Conservation (phyloP, 2,888 invertebrate genomes). For the Ormyrus pomaceus region DNA sequence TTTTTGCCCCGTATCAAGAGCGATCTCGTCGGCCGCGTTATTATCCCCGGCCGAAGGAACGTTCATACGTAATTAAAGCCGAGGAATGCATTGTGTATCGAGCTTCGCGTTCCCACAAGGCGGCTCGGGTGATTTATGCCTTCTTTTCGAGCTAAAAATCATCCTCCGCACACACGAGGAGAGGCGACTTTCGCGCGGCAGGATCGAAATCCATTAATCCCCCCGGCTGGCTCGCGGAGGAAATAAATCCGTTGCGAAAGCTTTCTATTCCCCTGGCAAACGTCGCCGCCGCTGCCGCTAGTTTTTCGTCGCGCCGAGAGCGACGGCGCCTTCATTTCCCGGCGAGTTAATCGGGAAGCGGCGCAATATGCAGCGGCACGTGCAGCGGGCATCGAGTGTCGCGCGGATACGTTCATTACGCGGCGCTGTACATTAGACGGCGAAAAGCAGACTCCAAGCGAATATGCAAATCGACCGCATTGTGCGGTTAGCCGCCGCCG, state of each 20-base stretch:
- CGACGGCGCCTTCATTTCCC: slow-evolving; percentile 8
- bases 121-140: slow-evolving; percentile 21
- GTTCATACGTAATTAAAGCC: slow-evolving; percentile 45
- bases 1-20: slow-evolving; percentile 1
- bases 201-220: not conserved
- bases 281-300: no score
- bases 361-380: slow-evolving; percentile 42
- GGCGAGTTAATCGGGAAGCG: slow-evolving; percentile 36
- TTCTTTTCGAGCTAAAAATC: not conserved
- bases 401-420: not conserved
- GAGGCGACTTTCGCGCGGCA: not conserved
- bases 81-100: slow-evolving; percentile 31
- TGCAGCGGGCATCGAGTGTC: not conserved
- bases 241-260: not conserved
- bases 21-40: slow-evolving; percentile 10
- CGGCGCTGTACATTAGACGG: not conserved
- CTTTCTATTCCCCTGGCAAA: no score
- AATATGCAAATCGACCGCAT: slow-evolving; percentile 45
- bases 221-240: not conserved
- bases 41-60: slow-evolving; percentile 13
- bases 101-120: slow-evolving; percentile 25
- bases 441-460: slow-evolving; percentile 13
- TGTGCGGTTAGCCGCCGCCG: slow-evolving; percentile 25
- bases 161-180: not conserved
- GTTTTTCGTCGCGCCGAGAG: no score